These are phyloP conservation scores for Meteorus cinctellus DNA, from an alignment of 2,888 invertebrate species.

Conservation along the genomic window DNA sequence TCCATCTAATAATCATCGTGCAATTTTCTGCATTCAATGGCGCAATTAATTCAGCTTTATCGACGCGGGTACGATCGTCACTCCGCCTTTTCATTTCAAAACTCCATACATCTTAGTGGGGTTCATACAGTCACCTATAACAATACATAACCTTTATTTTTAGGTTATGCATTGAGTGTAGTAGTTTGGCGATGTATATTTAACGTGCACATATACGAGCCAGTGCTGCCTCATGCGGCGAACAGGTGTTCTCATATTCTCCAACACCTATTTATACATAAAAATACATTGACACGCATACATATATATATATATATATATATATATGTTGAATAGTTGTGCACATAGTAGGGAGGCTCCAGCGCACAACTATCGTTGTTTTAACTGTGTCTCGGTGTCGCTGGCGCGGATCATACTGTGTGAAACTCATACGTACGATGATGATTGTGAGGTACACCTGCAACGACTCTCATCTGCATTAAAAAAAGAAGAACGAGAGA, in stretches of 20 bases:
- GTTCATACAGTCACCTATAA: too few species aligned
- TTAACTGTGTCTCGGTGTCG: constrained; percentile 14
- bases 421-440: constrained; percentile 23
- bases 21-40: constrained; percentile 3
- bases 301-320: constrained; percentile 35
- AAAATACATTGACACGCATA: not conserved
- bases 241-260: constrained; percentile 58
- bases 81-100: too few species aligned
- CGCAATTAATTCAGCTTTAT: not conserved
- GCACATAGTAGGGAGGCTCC: constrained; percentile 6
- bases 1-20: not conserved
- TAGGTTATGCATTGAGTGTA: too few species aligned
- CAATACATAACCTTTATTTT: too few species aligned
- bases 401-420: constrained; percentile 34
- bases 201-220: not conserved
- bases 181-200: too few species aligned
- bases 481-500: not conserved
- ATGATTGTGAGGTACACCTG: constrained; percentile 25
- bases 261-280: constrained; percentile 26
- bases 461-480: constrained; percentile 16
- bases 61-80: not conserved
- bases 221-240: constrained; percentile 54
- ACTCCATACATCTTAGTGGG: too few species aligned
- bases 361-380: constrained; percentile 24
- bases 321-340: not conserved